These are phyloP conservation scores for Reticulitermes lucifugus DNA, from an alignment of 2,888 invertebrate genomes.

Conservation along the genomic window DNA sequence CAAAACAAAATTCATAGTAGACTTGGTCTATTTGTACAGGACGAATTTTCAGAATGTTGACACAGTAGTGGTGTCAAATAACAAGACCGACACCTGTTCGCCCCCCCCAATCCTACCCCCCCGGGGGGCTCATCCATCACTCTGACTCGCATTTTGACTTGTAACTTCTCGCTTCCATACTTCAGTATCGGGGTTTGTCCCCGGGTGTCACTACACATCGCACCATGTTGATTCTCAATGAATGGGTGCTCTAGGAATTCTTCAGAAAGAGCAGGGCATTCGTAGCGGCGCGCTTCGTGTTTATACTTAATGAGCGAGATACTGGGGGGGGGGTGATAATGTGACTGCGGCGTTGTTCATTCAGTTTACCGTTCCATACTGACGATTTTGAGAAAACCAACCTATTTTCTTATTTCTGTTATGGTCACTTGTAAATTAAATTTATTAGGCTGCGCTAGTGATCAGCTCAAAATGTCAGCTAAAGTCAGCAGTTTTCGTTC, in stretches of 20 bases:
- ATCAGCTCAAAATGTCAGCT: too few relatives aligned
- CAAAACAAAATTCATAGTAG: conserved; percentile 17
- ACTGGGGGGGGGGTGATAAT: too few relatives aligned
- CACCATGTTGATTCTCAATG: not conserved
- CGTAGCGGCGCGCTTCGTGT: too few relatives aligned
- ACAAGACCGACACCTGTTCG: conserved; percentile 35
- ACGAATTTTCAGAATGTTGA: conserved; percentile 1
- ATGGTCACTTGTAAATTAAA: too few relatives aligned
- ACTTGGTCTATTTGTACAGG: not conserved
- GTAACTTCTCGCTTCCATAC: not conserved
- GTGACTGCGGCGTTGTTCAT: too few relatives aligned
- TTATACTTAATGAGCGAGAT: too few relatives aligned
- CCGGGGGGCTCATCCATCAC: conserved; percentile 22
- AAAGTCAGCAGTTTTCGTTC: too few relatives aligned
- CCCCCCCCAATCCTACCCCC: too few relatives aligned
- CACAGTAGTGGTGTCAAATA: conserved; percentile 28
- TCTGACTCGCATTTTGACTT: conserved; percentile 6
- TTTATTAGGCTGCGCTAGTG: too few relatives aligned
- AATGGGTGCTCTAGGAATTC: conserved; percentile 19
- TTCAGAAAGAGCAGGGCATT: not conserved
- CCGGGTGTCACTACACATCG: not conserved
- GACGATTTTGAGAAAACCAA: too few relatives aligned
- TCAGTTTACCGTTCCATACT: too few relatives aligned
- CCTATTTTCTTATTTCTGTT: too few relatives aligned
- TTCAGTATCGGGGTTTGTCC: not conserved